phyloP scores from a whole-genome alignment of 2,113 vertebrate species.

The Coturnix japonica region DNA sequence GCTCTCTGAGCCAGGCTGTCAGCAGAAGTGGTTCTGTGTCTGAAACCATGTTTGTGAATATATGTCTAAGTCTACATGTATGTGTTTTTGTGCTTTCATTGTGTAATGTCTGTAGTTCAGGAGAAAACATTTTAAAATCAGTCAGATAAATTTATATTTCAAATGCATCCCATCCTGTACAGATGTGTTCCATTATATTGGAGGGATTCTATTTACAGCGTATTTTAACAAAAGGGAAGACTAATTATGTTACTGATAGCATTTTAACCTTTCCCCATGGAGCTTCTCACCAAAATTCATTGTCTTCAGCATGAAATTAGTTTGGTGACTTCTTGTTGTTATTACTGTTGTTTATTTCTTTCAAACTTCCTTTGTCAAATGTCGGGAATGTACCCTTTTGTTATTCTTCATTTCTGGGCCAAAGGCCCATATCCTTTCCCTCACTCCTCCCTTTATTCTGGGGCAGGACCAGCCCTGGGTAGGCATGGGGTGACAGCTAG shows the following conservation, averaged over 20 bases:
- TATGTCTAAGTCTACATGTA: slow-evolving; percentile 62
- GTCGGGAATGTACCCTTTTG: background rate
- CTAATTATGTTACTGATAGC: slow-evolving; percentile 45
- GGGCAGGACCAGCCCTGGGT: background rate
- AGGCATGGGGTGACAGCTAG: background rate
- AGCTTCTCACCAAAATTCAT: slow-evolving; percentile 70
- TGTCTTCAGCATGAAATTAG: slow-evolving; percentile 61
- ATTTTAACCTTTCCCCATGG: slow-evolving; percentile 64
- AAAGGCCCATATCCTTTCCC: background rate
- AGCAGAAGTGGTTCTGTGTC: slow-evolving; percentile 42
- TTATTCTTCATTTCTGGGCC: background rate
- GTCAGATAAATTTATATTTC: slow-evolving; percentile 5
- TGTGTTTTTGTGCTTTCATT: slow-evolving; percentile 61
- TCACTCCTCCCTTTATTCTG: background rate
- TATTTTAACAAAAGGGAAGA: slow-evolving; percentile 34
- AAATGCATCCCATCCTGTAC: background rate
- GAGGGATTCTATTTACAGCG: slow-evolving; percentile 64
- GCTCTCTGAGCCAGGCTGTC: background rate
- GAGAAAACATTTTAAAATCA: background rate
- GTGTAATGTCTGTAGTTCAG: slow-evolving; percentile 37
- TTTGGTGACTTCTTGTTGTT: slow-evolving; percentile 44
- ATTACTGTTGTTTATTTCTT: background rate
- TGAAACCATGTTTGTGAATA: slow-evolving; percentile 46
- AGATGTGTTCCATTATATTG: slow-evolving; percentile 26
- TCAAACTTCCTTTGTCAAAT: slow-evolving; percentile 37